Conservation (phyloP, 2,797 vertebrate species). For the Myotis pilosus region DNA sequence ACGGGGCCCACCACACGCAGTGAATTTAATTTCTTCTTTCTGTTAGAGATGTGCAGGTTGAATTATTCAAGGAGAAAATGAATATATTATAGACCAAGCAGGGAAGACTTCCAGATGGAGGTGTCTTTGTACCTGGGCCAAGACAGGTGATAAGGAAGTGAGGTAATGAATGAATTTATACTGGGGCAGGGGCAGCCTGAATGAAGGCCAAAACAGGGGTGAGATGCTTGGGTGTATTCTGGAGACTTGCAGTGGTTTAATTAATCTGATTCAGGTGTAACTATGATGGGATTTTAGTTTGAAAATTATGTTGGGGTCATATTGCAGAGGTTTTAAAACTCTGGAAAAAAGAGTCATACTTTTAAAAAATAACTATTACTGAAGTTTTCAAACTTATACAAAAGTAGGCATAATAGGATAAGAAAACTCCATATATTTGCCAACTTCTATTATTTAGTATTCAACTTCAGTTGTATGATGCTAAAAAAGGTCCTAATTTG, state of each 20-base stretch:
- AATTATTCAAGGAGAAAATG: not conserved
- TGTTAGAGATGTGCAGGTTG: not conserved
- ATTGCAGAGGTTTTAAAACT: not conserved
- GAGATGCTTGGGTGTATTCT: not conserved
- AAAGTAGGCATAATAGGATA: not conserved
- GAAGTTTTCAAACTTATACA: not conserved
- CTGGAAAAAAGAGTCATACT: not conserved
- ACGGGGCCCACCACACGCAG: not conserved
- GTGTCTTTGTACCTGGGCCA: not conserved
- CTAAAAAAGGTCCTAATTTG: not conserved
- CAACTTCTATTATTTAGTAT: not conserved
- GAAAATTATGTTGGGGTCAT: not conserved
- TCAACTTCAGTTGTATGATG: not conserved
- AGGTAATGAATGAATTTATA: not conserved
- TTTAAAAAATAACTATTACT: not conserved
- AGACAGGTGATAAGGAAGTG: not conserved
- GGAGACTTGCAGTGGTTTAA: not conserved
- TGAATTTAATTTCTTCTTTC: not conserved
- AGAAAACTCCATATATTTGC: not conserved
- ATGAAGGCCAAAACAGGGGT: not conserved
- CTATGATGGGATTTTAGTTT: not conserved
- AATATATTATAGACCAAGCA: not conserved
- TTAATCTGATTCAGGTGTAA: not conserved
- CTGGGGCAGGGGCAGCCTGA: not conserved
- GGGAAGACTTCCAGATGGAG: not conserved